These are phyloP conservation scores for Laupala kohalensis DNA, from an alignment of 1,140 invertebrate species.

Conservation along the genomic window DNA sequence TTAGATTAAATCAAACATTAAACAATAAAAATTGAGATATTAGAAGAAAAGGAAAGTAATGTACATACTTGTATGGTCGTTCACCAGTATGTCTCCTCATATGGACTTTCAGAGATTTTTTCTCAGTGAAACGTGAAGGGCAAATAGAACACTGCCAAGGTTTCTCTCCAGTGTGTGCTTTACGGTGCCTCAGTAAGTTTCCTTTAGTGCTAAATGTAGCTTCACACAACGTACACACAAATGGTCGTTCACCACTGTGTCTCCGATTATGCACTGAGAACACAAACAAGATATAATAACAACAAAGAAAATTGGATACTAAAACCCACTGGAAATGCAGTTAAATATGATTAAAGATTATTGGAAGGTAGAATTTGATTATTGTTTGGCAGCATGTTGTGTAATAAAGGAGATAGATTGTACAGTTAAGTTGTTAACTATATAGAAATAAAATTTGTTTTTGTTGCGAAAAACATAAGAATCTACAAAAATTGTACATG, in stretches of 20 bases:
- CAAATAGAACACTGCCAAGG: constrained; percentile 24
- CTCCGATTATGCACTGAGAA: constrained; percentile 7
- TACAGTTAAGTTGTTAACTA: no score
- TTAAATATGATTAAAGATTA: neutral
- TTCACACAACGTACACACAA: constrained; percentile 1
- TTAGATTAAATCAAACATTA: no score
- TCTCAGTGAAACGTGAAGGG: constrained; percentile 26
- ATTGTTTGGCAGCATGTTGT: neutral
- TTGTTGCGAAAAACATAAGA: no score
- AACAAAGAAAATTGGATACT: neutral
- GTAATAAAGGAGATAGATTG: no score
- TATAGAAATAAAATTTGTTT: no score
- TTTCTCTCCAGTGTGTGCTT: constrained; percentile 24
- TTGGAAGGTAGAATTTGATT: neutral
- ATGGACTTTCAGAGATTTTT: constrained; percentile 30
- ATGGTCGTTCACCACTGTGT: constrained; percentile 10
- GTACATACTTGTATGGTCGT: constrained; percentile 27
- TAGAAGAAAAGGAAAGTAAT: no score
- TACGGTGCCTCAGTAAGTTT: constrained; percentile 24
- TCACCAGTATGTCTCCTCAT: constrained; percentile 30
- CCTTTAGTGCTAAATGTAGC: constrained; percentile 14
- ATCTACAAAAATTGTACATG: no score
- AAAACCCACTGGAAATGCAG: neutral
- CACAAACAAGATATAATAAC: neutral
- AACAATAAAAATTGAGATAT: no score